Evolutionary conservation across 1,140 invertebrate genomes (phyloP).

Genomic region (Ruditapes philippinarum): DNA sequence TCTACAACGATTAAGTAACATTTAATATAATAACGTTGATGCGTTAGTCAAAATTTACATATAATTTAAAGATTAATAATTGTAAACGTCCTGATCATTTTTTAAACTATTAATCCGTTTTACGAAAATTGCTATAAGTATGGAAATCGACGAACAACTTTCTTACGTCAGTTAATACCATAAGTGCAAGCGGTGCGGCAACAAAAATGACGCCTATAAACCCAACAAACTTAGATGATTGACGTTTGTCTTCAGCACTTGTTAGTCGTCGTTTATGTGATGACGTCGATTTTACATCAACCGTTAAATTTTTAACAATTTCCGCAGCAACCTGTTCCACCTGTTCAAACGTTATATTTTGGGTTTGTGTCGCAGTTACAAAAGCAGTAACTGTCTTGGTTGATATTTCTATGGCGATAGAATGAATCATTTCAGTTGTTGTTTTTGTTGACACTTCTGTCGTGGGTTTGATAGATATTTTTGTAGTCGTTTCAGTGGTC

Average conservation of each 20-base stretch:
- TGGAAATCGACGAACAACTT: neutral
- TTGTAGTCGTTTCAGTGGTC: neutral
- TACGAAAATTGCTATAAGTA: too few species aligned
- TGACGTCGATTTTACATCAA: constrained; percentile 23
- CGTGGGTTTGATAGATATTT: neutral
- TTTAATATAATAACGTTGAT: too few species aligned
- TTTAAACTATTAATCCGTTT: too few species aligned
- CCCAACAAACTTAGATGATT: neutral
- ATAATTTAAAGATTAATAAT: too few species aligned
- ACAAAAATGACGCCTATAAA: neutral
- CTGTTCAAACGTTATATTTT: neutral
- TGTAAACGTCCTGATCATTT: too few species aligned
- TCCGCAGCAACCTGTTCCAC: constrained; percentile 5
- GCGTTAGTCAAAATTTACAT: too few species aligned
- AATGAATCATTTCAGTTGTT: too few species aligned
- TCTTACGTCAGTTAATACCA: neutral
- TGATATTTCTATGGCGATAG: too few species aligned
- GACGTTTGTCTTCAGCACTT: neutral
- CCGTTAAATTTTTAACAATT: constrained; percentile 40
- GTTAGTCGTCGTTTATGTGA: constrained; percentile 4
- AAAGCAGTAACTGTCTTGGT: too few species aligned
- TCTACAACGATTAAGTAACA: too few species aligned
- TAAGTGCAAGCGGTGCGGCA: neutral
- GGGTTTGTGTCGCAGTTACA: neutral
- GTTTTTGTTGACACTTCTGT: neutral